Conservation (phyloP, 2,888 invertebrate species). For the Parascotia fuliginaria region DNA sequence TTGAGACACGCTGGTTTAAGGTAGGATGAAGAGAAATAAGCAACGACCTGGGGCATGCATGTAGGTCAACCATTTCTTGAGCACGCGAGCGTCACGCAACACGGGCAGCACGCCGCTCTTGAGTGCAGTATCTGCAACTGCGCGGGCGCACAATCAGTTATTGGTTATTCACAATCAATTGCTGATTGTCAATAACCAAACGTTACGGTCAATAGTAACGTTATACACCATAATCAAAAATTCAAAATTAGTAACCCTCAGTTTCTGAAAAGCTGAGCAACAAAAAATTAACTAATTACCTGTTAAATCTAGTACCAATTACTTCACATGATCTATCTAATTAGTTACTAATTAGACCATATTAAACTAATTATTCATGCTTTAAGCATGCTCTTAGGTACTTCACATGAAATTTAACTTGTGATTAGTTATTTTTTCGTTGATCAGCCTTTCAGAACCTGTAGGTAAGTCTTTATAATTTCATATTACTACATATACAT, state of each 20-base stretch:
- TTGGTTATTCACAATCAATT: neutral
- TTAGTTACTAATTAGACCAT: too few species aligned
- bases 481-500: too few species aligned
- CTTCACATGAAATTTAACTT: too few species aligned
- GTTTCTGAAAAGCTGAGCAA: neutral
- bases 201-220: neutral
- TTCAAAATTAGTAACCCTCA: neutral
- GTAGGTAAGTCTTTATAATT: too few species aligned
- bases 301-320: too few species aligned
- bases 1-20: constrained; percentile 3
- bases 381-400: too few species aligned
- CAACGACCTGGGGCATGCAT: constrained; percentile 84
- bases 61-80: constrained; percentile 85
- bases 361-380: too few species aligned
- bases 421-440: too few species aligned
- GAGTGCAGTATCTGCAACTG: constrained; percentile 77
- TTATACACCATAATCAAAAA: neutral
- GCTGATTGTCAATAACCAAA: neutral
- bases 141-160: constrained; percentile 44
- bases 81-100: constrained; percentile 72
- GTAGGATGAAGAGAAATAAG: constrained; percentile 67
- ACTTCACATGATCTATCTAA: too few species aligned
- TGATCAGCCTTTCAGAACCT: too few species aligned
- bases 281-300: too few species aligned
- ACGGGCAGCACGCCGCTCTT: constrained; percentile 73